Evolutionary conservation across 2,113 vertebrate genomes (phyloP).

Genomic region (Apeltes quadracus): DNA sequence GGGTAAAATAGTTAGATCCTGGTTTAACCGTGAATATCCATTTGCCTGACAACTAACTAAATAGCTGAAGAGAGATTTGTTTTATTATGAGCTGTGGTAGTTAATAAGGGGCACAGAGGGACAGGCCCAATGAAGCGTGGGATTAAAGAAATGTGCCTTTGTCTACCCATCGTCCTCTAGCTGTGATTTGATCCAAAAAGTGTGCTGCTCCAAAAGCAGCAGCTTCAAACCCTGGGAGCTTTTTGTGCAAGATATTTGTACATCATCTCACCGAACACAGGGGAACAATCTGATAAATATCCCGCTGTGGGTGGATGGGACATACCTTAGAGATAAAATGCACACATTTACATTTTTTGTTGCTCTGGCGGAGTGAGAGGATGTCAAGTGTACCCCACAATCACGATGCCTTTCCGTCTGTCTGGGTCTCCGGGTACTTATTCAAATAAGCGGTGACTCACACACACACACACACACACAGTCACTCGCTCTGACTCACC

Average conservation of each 20-base stretch:
- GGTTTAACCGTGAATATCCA: constrained; percentile 12
- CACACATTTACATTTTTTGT: constrained; percentile 14
- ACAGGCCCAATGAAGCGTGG: constrained; percentile 36
- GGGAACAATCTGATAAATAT: constrained; percentile 16
- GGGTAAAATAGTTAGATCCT: constrained; percentile 41
- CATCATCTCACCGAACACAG: constrained; percentile 16
- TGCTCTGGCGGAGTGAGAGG: constrained; percentile 30
- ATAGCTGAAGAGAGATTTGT: no score
- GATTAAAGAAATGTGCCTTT: constrained; percentile 17
- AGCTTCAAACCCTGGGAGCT: constrained; percentile 23
- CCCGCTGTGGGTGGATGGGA: constrained; percentile 23
- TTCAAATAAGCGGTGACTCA: constrained; percentile 67
- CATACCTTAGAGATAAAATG: constrained; percentile 10
- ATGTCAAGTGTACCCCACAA: constrained; percentile 58
- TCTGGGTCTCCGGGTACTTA: constrained; percentile 60
- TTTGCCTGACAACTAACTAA: background rate
- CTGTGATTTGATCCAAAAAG: constrained; percentile 24
- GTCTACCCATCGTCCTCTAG: constrained; percentile 2
- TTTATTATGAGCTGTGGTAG: no score
- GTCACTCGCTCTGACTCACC: constrained; percentile 56
- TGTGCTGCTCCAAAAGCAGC: constrained; percentile 5
- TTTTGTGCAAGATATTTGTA: constrained; percentile 24
- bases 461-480: constrained; percentile 20
- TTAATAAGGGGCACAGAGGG: no score
- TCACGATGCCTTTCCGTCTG: constrained; percentile 58